phyloP scores from a whole-genome alignment of 2,888 invertebrate genomes.

The Chloroclystis v-ata region DNA sequence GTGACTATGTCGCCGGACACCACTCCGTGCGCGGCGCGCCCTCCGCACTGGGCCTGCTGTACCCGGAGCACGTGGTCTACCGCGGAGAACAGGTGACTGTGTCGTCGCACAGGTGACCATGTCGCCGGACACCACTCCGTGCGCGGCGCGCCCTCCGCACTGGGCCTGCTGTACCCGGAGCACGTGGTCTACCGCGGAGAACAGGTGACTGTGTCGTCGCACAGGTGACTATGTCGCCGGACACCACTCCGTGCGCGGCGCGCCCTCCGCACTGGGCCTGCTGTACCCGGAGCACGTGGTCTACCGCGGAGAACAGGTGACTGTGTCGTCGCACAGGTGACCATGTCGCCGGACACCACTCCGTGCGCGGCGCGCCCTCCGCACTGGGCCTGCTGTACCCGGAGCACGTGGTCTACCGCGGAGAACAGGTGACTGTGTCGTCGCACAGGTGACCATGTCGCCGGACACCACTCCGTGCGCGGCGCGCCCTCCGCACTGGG shows the following conservation, averaged over 20 bases:
- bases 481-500: too few species aligned
- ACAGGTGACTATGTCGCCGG: neutral
- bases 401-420: too few species aligned
- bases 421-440: too few species aligned
- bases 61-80: conserved; percentile 1
- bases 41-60: neutral
- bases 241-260: neutral
- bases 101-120: neutral
- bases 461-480: too few species aligned
- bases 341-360: too few species aligned
- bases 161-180: neutral
- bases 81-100: neutral
- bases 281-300: neutral
- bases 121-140: neutral
- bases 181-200: neutral
- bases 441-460: too few species aligned
- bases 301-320: neutral
- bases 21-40: neutral
- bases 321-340: too few species aligned
- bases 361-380: too few species aligned
- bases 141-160: neutral
- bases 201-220: neutral
- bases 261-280: neutral
- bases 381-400: too few species aligned
- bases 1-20: neutral